Percentiles rank a stretch among this genome's conserved stretches.
Evolutionary conservation across 2,888 invertebrate genomes (phyloP).

Genomic region (Oxystoma pomonae): DNA sequence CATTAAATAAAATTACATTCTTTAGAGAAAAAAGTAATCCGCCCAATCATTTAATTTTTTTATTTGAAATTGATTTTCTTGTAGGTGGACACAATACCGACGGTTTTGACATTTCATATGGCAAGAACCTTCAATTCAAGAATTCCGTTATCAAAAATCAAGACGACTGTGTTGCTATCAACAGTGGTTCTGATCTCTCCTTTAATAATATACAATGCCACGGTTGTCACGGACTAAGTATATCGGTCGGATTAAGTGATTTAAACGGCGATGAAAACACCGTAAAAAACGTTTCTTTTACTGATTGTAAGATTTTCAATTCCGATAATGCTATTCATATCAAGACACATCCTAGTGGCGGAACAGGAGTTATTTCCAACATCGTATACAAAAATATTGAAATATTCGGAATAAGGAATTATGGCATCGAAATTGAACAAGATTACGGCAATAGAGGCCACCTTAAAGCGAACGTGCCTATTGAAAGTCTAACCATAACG

Average conservation of each 20-base stretch:
- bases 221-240: conserved; percentile 19
- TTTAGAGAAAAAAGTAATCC: no score
- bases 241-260: conserved; percentile 9
- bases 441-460: conserved; percentile 17
- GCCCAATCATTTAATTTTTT: no score
- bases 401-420: conserved; percentile 16
- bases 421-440: conserved; percentile 17
- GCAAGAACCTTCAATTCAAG: conserved; percentile 14
- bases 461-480: conserved; percentile 9
- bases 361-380: conserved; percentile 12
- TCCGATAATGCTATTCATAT: conserved; percentile 17
- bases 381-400: conserved; percentile 16
- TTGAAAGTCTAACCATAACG: conserved; percentile 9
- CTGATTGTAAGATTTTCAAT: conserved; percentile 10
- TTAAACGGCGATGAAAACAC: background rate
- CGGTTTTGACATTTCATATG: conserved; percentile 8
- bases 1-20: no score
- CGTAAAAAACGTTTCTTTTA: conserved; percentile 13
- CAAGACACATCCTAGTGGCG: conserved; percentile 13
- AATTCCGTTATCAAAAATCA: conserved; percentile 17
- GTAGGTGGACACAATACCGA: conserved; percentile 16
- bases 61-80: background rate
- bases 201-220: conserved; percentile 16
- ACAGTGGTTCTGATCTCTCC: conserved; percentile 13
- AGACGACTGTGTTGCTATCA: conserved; percentile 19